These are phyloP conservation scores for Macropus fuliginosus DNA, from an alignment of 2,797 vertebrate species.

Conservation along the genomic window DNA sequence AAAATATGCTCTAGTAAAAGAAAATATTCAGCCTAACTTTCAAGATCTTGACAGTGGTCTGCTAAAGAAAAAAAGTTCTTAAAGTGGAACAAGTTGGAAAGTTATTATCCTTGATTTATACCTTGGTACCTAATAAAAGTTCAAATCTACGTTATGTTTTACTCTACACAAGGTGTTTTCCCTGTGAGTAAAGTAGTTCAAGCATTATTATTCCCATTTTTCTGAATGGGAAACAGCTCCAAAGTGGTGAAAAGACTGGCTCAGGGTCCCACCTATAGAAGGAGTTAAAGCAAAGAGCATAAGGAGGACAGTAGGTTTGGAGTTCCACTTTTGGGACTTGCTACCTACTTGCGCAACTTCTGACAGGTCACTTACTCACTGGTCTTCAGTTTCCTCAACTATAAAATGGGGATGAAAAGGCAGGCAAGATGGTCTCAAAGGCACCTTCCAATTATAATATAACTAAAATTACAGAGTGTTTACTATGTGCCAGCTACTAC, in stretches of 20 bases:
- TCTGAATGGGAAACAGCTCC: background rate
- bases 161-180: background rate
- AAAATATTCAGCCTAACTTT: constrained; percentile 1
- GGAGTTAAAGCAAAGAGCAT: background rate
- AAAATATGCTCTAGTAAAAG: background rate
- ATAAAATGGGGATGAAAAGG: background rate
- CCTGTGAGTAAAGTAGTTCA: background rate
- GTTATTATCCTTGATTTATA: constrained; percentile 35
- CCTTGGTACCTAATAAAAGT: background rate
- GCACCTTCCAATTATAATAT: background rate
- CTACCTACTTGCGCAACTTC: background rate
- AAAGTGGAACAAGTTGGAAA: background rate
- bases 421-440: too few relatives aligned
- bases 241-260: background rate
- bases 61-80: background rate
- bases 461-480: background rate
- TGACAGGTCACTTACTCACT: background rate
- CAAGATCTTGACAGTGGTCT: background rate
- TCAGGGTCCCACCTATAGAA: background rate
- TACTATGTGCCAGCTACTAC: background rate
- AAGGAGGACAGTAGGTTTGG: background rate
- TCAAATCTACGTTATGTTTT: background rate
- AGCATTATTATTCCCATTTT: background rate
- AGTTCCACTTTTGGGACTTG: background rate
- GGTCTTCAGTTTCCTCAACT: background rate